Conservation (phyloP, 2,113 vertebrate genomes). For the Clarias magur region DNA sequence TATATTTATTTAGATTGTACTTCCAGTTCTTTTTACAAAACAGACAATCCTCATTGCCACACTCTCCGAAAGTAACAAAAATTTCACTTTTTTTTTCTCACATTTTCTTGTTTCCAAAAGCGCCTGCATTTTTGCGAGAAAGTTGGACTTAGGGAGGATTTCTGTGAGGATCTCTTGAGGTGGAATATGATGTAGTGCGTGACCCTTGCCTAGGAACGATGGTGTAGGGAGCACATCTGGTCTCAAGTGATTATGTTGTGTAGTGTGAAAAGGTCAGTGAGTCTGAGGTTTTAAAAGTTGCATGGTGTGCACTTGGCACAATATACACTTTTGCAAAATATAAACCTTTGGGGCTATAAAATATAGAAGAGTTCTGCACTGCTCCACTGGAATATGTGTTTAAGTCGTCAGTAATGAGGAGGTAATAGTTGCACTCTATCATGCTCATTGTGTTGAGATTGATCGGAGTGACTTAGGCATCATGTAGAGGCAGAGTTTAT, state of each 20-base stretch:
- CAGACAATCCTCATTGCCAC: background rate
- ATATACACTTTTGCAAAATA: background rate
- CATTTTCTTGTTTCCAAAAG: background rate
- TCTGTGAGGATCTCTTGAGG: background rate
- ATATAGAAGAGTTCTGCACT: background rate
- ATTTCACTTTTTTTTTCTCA: background rate
- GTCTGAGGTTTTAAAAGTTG: background rate
- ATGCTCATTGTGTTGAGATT: background rate
- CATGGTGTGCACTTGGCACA: background rate
- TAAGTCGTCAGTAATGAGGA: background rate
- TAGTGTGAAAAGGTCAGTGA: background rate
- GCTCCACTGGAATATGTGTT: background rate
- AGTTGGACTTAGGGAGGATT: background rate
- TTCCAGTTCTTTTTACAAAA: background rate
- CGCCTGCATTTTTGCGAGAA: background rate
- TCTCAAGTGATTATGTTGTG: background rate
- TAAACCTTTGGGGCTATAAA: background rate
- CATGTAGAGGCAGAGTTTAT: conserved; percentile 40
- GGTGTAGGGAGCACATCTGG: background rate
- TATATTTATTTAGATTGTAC: background rate
- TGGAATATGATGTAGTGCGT: background rate
- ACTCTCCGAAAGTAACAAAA: background rate
- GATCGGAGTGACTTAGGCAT: conserved; percentile 16
- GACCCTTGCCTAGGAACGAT: background rate
- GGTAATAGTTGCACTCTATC: background rate